phyloP scores from a whole-genome alignment of 2,113 vertebrate species.

The Ammospiza caudacuta region DNA sequence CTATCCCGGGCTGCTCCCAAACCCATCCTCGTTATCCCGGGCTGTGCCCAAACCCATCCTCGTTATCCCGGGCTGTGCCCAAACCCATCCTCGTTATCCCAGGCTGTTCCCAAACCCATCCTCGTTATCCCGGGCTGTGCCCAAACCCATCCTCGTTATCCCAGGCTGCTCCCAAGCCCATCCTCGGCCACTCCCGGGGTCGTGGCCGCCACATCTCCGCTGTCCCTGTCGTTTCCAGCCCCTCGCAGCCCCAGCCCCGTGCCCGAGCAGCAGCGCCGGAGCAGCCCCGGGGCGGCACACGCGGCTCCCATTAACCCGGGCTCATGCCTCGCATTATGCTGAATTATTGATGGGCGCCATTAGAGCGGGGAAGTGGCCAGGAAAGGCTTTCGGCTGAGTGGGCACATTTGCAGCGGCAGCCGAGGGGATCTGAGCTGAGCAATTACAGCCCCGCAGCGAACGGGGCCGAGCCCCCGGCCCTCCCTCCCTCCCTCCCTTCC shows the following conservation, averaged over 20 bases:
- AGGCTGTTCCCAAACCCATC: no score
- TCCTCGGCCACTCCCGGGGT: accelerated
- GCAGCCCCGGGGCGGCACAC: not conserved
- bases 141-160: no score
- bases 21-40: no score
- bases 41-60: no score
- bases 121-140: no score
- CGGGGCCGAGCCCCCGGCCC: not conserved
- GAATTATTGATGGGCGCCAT: slow-evolving; percentile 69
- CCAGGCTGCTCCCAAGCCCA: not conserved
- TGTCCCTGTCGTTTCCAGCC: accelerated
- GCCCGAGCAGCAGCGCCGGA: not conserved
- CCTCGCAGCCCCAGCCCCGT: no score
- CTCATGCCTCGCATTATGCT: slow-evolving; percentile 25
- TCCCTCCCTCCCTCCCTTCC: not conserved
- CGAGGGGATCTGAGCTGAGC: slow-evolving; percentile 8
- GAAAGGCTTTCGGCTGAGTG: slow-evolving; percentile 42
- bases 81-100: no score
- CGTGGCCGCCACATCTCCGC: no score
- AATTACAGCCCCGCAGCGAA: not conserved
- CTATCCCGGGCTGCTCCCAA: no score
- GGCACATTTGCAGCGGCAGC: slow-evolving; percentile 44
- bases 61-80: no score
- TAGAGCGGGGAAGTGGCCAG: slow-evolving; percentile 56
- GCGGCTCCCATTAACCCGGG: slow-evolving; percentile 49